Evolutionary conservation across 2,888 invertebrate genomes (phyloP), one percentile per base, ranked within the genome.

Genomic region (Agrochola lota): DNA sequence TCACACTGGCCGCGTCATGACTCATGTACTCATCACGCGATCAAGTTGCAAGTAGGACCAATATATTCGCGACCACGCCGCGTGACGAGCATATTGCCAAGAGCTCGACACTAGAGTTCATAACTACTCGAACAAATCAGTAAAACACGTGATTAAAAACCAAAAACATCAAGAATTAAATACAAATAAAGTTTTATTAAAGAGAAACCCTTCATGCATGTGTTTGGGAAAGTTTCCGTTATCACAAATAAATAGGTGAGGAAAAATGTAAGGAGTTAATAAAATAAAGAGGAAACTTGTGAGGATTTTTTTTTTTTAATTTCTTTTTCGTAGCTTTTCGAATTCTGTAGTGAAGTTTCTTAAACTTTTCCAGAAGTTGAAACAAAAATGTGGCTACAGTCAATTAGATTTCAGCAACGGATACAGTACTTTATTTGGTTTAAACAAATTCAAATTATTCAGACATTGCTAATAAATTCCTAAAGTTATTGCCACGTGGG

Each of bases 181-280:
- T 15, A 20, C 52, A 55, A 69, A 40, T 49, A 35, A 52, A 30
- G 43, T 26, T 66, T 17, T 20, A 11, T 49, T 30, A 60, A 23
- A 46, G 30, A n/a, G 6, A 66, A 66, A 49, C 63, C 23, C 15
- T 30, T 63, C 63, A 63, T 64, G 17, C 71, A 63, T 64, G 17
- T 55, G 55, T 55, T 40, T 11, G 9, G 15, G 15, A 52, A 67
- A 52, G 49, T 52, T 30, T 49, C 1, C 6, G 26, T 7, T 11
- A 26, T 15, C 35, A 35, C 68, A 69, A 55, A 55, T 35, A 15
- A 23, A 40, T 2, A 26, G 26, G 9, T 62, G 43, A 20, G 17
- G n/a, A n/a, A 71, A 64, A 35, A 9, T 15, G 20, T 60, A 70
- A 20, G 26, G 7, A 66, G 6, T 46, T 20, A 49, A 26, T 52